Evolutionary conservation across 2,888 invertebrate genomes (phyloP).

Genomic region (Lepas anatifera): DNA sequence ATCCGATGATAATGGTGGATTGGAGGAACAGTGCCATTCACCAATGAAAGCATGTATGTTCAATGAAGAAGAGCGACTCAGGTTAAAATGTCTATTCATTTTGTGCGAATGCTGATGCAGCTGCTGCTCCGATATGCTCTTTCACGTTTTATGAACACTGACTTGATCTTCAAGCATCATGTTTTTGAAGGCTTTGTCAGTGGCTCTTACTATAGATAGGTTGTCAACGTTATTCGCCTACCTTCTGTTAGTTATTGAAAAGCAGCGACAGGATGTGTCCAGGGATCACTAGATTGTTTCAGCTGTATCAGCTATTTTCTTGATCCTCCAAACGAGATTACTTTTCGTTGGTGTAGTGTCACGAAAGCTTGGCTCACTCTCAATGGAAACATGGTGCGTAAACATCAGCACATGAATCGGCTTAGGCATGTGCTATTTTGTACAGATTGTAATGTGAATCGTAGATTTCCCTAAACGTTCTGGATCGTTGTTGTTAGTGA

Average conservation of each 20-base stretch:
- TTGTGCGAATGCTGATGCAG: not conserved
- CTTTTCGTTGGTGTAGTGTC: not conserved
- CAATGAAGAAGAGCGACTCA: not conserved
- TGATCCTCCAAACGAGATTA: not conserved
- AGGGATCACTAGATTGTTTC: too few relatives aligned
- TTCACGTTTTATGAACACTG: not conserved
- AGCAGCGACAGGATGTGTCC: too few relatives aligned
- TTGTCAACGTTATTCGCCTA: not conserved
- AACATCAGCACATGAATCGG: not conserved
- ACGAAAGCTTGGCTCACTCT: too few relatives aligned
- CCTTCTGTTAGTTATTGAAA: too few relatives aligned
- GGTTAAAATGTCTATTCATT: slow-evolving; percentile 6
- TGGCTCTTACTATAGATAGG: too few relatives aligned
- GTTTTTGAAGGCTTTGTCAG: not conserved
- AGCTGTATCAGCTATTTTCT: not conserved
- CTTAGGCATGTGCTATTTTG: not conserved
- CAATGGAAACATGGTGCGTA: not conserved
- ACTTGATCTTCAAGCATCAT: not conserved
- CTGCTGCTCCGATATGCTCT: not conserved
- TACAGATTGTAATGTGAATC: not conserved
- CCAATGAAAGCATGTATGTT: too few relatives aligned
- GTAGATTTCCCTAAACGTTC: not conserved
- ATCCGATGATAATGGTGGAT: too few relatives aligned
- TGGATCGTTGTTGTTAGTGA: too few relatives aligned
- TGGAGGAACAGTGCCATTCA: too few relatives aligned